Percentiles rank a stretch among this genome's conserved stretches.
Conservation (phyloP, 2,888 invertebrate species). For the Caenorhabditis sp. region DNA sequence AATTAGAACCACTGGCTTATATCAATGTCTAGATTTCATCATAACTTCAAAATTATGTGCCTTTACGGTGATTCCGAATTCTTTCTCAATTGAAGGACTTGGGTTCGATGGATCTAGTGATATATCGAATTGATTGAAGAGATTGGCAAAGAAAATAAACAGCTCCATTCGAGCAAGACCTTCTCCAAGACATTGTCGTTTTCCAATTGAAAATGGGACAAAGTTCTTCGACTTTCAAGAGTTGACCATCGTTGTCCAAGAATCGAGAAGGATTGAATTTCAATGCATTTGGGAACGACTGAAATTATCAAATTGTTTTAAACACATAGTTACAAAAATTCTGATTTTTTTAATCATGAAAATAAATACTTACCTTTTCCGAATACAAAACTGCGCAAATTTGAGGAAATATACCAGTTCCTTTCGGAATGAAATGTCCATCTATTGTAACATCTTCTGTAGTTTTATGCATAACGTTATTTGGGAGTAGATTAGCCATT, state of each 20-base stretch:
- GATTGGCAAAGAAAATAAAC: constrained; percentile 46
- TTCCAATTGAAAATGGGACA: constrained; percentile 51
- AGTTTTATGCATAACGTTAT: constrained; percentile 32
- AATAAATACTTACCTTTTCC: constrained; percentile 10
- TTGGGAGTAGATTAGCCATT: constrained; percentile 44
- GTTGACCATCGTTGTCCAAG: constrained; percentile 21
- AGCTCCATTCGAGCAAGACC: constrained; percentile 47
- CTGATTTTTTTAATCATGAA: too few species aligned
- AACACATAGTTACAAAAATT: too few species aligned
- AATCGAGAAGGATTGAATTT: constrained; percentile 38
- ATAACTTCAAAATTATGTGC: constrained; percentile 23
- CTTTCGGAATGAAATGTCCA: constrained; percentile 28
- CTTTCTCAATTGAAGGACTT: constrained; percentile 20
- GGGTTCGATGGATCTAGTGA: constrained; percentile 14
- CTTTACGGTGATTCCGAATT: constrained; percentile 31
- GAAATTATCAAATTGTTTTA: background rate
- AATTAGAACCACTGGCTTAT: too few species aligned
- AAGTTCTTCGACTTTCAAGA: constrained; percentile 41
- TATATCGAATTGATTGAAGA: constrained; percentile 43
- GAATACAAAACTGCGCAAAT: constrained; percentile 42
- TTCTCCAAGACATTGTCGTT: constrained; percentile 52
- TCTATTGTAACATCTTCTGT: constrained; percentile 24
- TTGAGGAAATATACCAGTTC: constrained; percentile 43
- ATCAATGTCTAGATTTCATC: constrained; percentile 16
- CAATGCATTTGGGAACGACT: constrained; percentile 44